Percentiles rank a stretch among this genome's conserved stretches.
These are phyloP conservation scores for Drosophila hamatofila DNA, from an alignment of 2,888 invertebrate genomes.

Conservation along the genomic window DNA sequence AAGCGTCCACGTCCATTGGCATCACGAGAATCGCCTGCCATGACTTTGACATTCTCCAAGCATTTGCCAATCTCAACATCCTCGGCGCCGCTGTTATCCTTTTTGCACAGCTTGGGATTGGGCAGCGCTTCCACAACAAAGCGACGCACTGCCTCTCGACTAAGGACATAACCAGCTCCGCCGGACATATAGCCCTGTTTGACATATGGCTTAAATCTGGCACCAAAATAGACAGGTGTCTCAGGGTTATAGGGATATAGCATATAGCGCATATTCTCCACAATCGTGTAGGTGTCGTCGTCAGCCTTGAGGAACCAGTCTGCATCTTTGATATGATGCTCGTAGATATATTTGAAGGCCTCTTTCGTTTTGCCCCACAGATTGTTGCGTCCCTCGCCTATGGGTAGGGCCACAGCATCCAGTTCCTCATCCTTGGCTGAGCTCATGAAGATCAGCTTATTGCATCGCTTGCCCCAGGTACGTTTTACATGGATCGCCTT, in stretches of 20 bases:
- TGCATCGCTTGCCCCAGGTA: conserved; percentile 98
- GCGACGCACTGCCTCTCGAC: conserved; percentile 24
- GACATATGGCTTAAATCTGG: conserved; percentile 22
- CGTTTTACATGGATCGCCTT: conserved; percentile 97
- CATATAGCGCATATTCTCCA: conserved; percentile 32
- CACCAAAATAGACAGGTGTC: conserved; percentile 28
- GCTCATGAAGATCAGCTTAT: conserved; percentile 95
- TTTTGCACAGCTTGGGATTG: too few species aligned
- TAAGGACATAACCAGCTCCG: conserved; percentile 31
- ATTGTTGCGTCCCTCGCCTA: conserved; percentile 95
- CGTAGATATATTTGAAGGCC: conserved; percentile 29
- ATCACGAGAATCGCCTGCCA: conserved; percentile 96
- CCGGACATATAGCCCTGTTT: conserved; percentile 35
- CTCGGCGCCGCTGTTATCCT: conserved; percentile 86
- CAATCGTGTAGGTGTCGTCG: conserved; percentile 26
- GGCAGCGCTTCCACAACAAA: conserved; percentile 76
- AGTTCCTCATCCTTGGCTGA: conserved; percentile 89
- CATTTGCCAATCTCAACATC: conserved; percentile 88
- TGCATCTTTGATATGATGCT: conserved; percentile 33
- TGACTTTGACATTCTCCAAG: conserved; percentile 93
- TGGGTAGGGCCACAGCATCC: conserved; percentile 93
- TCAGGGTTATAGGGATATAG: conserved; percentile 29
- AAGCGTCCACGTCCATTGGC: conserved; percentile 94
- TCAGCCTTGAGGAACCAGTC: conserved; percentile 38
- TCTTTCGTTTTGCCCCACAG: conserved; percentile 27